Conservation (phyloP, 1,140 invertebrate genomes). For the Cydia amplana region DNA sequence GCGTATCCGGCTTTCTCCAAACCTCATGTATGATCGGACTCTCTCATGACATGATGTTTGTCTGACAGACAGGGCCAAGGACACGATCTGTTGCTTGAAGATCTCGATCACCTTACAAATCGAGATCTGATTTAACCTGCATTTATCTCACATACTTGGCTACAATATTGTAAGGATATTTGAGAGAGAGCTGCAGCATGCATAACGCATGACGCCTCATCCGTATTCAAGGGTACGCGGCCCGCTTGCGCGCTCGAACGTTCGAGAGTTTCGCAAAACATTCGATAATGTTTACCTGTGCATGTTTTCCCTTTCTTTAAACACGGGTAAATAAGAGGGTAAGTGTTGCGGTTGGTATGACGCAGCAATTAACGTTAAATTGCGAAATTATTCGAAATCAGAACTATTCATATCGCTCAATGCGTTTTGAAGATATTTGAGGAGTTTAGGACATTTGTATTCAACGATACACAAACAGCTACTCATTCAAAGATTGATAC, state of each 20-base stretch:
- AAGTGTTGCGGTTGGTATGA: neutral
- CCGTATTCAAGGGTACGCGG: conserved; percentile 68
- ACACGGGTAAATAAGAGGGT: neutral
- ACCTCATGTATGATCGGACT: too few species aligned
- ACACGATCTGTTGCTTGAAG: neutral
- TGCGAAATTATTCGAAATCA: neutral
- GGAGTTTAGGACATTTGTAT: too few species aligned
- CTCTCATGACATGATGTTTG: too few species aligned
- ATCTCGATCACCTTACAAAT: neutral
- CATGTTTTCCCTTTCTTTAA: conserved; percentile 19
- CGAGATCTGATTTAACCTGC: neutral
- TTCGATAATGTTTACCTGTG: conserved; percentile 54
- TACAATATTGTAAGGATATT: conserved; percentile 20
- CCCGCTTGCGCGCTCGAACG: conserved; percentile 54
- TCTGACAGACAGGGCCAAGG: neutral
- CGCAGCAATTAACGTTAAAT: neutral
- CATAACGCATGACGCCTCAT: conserved; percentile 67
- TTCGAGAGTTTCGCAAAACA: conserved; percentile 45
- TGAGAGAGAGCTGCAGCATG: conserved; percentile 56
- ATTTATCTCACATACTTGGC: neutral
- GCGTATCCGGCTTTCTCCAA: too few species aligned
- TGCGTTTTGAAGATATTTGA: too few species aligned
- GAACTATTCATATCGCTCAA: too few species aligned
- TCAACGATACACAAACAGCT: too few species aligned
- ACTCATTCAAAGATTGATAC: too few species aligned